Evolutionary conservation across 2,888 invertebrate species (phyloP), one percentile per base, ranked within the genome.

Genomic region (Linnaemya tessellans): DNA sequence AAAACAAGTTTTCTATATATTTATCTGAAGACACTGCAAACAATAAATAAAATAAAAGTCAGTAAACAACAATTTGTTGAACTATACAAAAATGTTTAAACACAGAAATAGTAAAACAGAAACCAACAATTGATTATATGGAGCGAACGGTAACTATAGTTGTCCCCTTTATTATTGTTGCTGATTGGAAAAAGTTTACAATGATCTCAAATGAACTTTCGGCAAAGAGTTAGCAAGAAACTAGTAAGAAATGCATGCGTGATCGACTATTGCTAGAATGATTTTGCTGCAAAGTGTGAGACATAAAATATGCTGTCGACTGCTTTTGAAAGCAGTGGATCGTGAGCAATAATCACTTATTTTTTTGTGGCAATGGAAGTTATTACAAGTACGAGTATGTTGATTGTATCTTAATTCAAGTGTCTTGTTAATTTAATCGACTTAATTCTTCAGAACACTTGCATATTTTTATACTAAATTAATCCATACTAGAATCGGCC

Each of bases 1-100:
- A 78, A 84, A 75, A 75, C 58, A 56, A 54, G 79, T 56, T 70
- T 73, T 73, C 10, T 18, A 13, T 30, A 70, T 43, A 43, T 64
- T 62, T 3, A 18, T 3, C 15, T 46, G 46, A 67, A 68, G 22
- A 54, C 20, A 62, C 49, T 58, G 25, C 62, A 30, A 30, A 56
- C 25, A 56, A 30, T 38, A 20, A 51, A 49, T n/a, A 18, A 51
- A 60, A 13, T 58, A 67, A 41, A 54, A 60, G 13, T 18, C 70
- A 4, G n/a, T 38, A 46, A 30, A 43, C 64, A 79, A 43, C 25
- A 13, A n/a, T 64, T 18, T 7, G 18, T 38, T 38, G 18, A 60
- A 38, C 18, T 13, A 15, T 13, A 49, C 25, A 41, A 43, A n/a
- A 49, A 58, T 35, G 64, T 56, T 20, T 18, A 70, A 56, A 46